Evolutionary conservation across 2,797 vertebrate species (phyloP).

Genomic region (Craterocephalus amniculus): DNA sequence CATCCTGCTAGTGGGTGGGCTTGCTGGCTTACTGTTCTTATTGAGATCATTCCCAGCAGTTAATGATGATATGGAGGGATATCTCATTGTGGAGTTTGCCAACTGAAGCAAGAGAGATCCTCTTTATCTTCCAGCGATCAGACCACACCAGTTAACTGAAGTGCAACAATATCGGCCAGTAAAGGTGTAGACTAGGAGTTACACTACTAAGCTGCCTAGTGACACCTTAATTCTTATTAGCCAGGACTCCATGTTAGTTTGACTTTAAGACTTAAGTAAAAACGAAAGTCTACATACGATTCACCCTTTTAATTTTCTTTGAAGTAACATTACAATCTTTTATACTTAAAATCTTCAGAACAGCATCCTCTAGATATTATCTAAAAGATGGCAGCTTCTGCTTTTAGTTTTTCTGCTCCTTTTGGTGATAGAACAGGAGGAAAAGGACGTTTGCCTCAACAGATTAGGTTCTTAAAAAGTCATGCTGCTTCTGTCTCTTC

Average conservation of each 20-base stretch:
- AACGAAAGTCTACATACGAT: background rate
- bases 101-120: background rate
- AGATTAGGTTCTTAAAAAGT: background rate
- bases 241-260: background rate
- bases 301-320: background rate
- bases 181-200: conserved; percentile 10
- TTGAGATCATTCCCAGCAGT: background rate
- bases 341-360: background rate
- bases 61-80: background rate
- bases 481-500: background rate
- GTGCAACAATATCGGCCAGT: background rate
- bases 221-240: background rate
- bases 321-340: background rate
- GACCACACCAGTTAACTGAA: conserved; percentile 2
- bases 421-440: background rate
- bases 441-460: background rate
- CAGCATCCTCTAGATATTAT: background rate
- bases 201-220: conserved; percentile 6
- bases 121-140: background rate
- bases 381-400: background rate
- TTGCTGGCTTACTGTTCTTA: background rate
- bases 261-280: background rate
- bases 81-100: background rate
- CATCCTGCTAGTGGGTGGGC: background rate
- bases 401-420: background rate